A percentile compares a stretch with the other conserved stretches of the same genome.
phyloP scores from a whole-genome alignment of 2,888 invertebrate genomes.

The Diarsia dahlii region DNA sequence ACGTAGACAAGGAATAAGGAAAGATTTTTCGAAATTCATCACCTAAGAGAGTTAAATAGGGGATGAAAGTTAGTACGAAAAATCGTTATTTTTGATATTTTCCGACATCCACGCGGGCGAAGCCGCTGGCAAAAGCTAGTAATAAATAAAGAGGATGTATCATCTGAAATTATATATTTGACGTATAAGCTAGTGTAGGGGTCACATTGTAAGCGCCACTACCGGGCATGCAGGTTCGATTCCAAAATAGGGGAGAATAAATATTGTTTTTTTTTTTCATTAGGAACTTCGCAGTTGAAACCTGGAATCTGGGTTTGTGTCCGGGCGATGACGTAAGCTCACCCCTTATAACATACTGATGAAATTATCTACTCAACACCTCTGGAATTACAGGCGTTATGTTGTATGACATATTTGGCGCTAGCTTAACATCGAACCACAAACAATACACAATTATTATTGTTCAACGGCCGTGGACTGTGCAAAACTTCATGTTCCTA shows the following conservation, averaged over 20 bases:
- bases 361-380: background rate
- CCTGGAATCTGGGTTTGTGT: background rate
- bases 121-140: too few relatives aligned
- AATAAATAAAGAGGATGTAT: background rate
- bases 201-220: background rate
- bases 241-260: background rate
- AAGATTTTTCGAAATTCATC: too few relatives aligned
- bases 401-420: background rate
- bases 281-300: background rate
- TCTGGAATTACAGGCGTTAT: background rate
- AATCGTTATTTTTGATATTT: too few relatives aligned
- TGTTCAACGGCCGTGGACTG: background rate
- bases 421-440: background rate
- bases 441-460: slow-evolving; percentile 7
- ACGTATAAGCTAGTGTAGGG: background rate
- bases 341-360: background rate
- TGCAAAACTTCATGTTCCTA: background rate
- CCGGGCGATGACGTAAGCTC: background rate
- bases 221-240: background rate
- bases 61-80: too few relatives aligned
- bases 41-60: too few relatives aligned
- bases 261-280: background rate
- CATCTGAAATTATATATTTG: background rate
- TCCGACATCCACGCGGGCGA: too few relatives aligned
- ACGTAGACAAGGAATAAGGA: too few relatives aligned